Percentiles rank a stretch among this genome's conserved stretches.
These are phyloP conservation scores for Callopanchax toddi DNA, from an alignment of 2,113 vertebrate species.

Conservation along the genomic window DNA sequence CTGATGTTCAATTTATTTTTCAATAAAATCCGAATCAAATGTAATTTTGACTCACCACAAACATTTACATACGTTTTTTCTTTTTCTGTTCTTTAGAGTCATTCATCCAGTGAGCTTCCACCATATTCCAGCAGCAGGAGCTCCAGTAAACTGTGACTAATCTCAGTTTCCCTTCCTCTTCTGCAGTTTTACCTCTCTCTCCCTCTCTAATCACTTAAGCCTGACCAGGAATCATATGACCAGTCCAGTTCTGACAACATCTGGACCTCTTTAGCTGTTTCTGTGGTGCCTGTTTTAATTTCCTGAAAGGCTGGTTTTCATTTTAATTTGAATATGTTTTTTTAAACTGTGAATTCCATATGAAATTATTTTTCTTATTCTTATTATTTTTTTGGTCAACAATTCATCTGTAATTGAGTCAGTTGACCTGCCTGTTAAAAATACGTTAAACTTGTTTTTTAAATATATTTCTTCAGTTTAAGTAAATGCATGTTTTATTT, in stretches of 20 bases:
- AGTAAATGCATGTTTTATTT: too few species aligned
- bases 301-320: constrained; percentile 25
- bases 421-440: too few species aligned
- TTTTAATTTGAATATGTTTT: too few species aligned
- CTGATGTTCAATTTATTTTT: too few species aligned
- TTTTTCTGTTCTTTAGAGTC: constrained; percentile 1
- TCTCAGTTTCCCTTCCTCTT: background rate
- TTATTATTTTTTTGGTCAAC: too few species aligned
- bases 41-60: background rate
- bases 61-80: background rate
- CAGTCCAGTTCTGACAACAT: constrained; percentile 36
- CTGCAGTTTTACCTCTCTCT: constrained; percentile 12
- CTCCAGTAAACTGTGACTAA: constrained; percentile 14
- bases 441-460: too few species aligned
- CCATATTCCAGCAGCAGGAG: background rate
- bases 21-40: background rate
- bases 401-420: too few species aligned
- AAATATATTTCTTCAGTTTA: too few species aligned
- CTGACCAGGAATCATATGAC: constrained; percentile 73
- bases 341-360: too few species aligned
- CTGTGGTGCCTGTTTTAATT: constrained; percentile 24
- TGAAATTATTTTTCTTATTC: too few species aligned
- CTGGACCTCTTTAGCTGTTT: constrained; percentile 16
- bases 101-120: constrained; percentile 7
- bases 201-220: constrained; percentile 51